Conservation (phyloP, 2,888 invertebrate species). For the Polymixis flavicincta region DNA sequence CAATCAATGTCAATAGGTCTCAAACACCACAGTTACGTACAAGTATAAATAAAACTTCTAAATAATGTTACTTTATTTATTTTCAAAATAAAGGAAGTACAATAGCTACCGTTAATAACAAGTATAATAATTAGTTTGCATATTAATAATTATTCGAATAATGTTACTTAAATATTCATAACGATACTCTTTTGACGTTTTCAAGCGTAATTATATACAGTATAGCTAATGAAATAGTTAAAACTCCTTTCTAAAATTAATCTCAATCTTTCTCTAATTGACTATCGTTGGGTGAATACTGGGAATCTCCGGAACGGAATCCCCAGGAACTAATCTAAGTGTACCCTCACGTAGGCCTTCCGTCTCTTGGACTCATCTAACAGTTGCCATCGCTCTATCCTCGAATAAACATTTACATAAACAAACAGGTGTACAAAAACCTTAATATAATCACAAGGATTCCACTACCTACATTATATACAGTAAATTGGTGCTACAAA, state of each 20-base stretch:
- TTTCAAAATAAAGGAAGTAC: constrained; percentile 84
- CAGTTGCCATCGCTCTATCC: constrained; percentile 77
- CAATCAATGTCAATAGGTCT: too few relatives aligned
- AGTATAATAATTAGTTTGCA: constrained; percentile 81
- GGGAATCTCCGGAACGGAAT: constrained; percentile 76
- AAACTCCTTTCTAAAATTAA: constrained; percentile 85
- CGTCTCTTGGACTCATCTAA: constrained; percentile 75
- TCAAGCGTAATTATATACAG: constrained; percentile 82
- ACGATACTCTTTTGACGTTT: constrained; percentile 71
- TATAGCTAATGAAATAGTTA: constrained; percentile 79
- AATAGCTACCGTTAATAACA: constrained; percentile 84
- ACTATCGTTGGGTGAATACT: constrained; percentile 90
- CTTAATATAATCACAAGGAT: constrained; percentile 83
- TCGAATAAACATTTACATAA: constrained; percentile 89
- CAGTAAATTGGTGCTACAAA: constrained; percentile 81
- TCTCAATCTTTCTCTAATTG: constrained; percentile 89
- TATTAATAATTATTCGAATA: constrained; percentile 76
- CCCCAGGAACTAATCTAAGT: constrained; percentile 85
- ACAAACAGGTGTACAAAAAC: constrained; percentile 88
- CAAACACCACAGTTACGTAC: too few relatives aligned
- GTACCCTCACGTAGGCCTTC: constrained; percentile 83
- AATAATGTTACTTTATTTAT: constrained; percentile 76
- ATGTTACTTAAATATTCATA: constrained; percentile 74
- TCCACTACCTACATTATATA: constrained; percentile 85
- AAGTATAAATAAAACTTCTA: constrained; percentile 43